phyloP scores from a whole-genome alignment of 2,113 vertebrate genomes.

The Cisticola juncidis region DNA sequence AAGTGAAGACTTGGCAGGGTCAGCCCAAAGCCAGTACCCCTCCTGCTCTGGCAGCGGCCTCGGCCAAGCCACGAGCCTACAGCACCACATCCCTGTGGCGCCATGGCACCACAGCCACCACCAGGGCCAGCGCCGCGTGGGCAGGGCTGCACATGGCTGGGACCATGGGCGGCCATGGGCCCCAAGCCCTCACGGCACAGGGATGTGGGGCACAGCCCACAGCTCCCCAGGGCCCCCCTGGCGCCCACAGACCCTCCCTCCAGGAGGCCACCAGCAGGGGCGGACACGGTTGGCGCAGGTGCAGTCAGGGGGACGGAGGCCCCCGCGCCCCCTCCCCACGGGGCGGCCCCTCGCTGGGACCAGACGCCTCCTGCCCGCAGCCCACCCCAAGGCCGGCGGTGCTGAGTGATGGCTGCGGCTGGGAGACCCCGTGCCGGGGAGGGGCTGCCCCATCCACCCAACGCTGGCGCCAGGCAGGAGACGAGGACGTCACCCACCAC shows the following conservation, averaged over 20 bases:
- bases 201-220: neutral
- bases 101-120: neutral
- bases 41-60: neutral
- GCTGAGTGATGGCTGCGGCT: constrained; percentile 41
- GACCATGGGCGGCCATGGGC: neutral
- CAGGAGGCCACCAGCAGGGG: neutral
- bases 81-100: accelerated
- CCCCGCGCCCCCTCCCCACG: neutral
- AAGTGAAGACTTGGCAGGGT: accelerated
- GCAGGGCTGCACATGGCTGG: accelerated
- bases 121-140: accelerated
- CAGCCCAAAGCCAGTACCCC: neutral
- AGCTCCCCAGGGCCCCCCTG: neutral
- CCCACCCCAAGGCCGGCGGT: neutral
- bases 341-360: neutral
- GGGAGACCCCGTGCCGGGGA: constrained; percentile 20
- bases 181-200: accelerated
- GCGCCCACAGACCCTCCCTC: neutral
- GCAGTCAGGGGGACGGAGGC: neutral
- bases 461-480: constrained; percentile 34
- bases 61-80: accelerated
- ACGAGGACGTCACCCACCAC: constrained; percentile 40
- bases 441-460: constrained; percentile 15
- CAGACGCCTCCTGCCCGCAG: neutral
- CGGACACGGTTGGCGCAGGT: neutral